Evolutionary conservation across 2,797 vertebrate genomes (phyloP).

Genomic region (Gallirallus australis): DNA sequence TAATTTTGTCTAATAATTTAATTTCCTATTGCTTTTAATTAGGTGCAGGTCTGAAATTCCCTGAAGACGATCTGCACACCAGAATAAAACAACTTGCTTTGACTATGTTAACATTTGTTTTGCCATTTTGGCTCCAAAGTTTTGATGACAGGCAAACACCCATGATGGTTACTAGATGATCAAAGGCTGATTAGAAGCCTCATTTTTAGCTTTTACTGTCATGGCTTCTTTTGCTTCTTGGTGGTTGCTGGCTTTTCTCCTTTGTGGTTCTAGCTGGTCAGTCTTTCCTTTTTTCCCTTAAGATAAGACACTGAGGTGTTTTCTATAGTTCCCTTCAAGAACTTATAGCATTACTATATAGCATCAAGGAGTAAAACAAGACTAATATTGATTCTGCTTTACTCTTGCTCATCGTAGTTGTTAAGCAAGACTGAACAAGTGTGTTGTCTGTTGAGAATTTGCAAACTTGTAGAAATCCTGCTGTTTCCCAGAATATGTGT

Average conservation of each 20-base stretch:
- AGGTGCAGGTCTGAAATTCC: background rate
- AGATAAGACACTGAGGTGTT: background rate
- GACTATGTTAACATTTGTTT: background rate
- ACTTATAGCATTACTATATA: background rate
- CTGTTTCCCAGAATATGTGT: background rate
- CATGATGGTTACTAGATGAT: background rate
- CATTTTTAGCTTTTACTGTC: background rate
- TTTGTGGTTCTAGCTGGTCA: background rate
- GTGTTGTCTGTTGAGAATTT: background rate
- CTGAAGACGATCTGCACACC: background rate
- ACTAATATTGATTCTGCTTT: background rate
- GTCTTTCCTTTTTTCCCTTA: background rate
- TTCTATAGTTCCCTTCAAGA: background rate
- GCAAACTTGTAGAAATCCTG: background rate
- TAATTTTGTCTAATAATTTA: background rate
- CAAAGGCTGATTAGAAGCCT: background rate
- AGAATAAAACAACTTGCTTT: background rate
- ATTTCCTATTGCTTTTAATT: background rate
- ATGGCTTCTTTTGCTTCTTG: background rate
- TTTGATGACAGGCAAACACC: background rate
- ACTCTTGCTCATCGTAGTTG: background rate
- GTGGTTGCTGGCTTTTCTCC: background rate
- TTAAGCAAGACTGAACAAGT: background rate
- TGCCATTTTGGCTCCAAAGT: background rate
- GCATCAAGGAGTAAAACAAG: background rate